phyloP scores from a whole-genome alignment of 2,113 vertebrate genomes.

The Myotis yumanensis region DNA sequence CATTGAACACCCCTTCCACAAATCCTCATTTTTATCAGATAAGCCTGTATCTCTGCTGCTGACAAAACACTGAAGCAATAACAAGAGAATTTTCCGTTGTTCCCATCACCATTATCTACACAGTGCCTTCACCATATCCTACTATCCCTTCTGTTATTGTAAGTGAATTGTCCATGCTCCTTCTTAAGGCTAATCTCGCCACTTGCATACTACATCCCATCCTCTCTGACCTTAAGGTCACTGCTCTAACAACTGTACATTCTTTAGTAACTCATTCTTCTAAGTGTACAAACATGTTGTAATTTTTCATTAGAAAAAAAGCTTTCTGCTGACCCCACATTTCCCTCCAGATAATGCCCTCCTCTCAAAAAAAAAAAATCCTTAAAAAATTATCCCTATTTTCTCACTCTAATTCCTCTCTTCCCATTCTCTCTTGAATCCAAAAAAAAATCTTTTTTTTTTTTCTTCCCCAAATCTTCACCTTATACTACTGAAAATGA shows the following conservation, averaged over 20 bases:
- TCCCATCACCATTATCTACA: neutral
- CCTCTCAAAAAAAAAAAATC: neutral
- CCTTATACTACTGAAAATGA: slow-evolving; percentile 20
- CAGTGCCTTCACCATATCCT: neutral
- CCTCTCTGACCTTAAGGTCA: neutral
- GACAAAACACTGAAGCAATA: slow-evolving; percentile 13
- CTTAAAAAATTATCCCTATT: neutral
- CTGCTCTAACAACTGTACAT: neutral
- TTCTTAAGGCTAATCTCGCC: neutral
- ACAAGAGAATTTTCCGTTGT: neutral
- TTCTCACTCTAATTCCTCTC: slow-evolving; percentile 14
- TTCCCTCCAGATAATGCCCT: neutral
- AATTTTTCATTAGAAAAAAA: slow-evolving; percentile 34
- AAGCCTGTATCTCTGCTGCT: neutral
- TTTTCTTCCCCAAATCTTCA: neutral
- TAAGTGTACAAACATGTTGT: neutral
- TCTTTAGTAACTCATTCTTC: neutral
- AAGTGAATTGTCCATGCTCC: neutral
- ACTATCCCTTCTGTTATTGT: neutral
- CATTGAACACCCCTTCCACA: neutral
- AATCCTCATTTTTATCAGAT: neutral
- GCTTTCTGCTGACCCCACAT: neutral
- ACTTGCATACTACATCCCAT: neutral
- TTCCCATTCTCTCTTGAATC: neutral
- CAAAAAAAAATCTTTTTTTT: slow-evolving; percentile 15